A percentile compares a stretch with the other conserved stretches of the same genome.
Conservation (phyloP, 2,888 invertebrate genomes). For the Pyrochroa serraticornis region DNA sequence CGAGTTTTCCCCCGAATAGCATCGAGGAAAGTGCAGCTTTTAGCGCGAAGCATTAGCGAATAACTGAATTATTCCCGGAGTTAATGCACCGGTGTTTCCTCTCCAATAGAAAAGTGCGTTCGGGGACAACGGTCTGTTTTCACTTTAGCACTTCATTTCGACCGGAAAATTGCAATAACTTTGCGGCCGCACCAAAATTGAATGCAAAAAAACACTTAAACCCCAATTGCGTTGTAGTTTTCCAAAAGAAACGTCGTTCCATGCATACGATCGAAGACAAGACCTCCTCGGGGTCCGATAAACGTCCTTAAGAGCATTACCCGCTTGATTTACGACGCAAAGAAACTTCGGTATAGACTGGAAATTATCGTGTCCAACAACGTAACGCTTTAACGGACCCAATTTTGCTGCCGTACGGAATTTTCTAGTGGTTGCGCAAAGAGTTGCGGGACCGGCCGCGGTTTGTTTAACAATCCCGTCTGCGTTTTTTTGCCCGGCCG, state of each 20-base stretch:
- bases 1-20: no score
- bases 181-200: not conserved
- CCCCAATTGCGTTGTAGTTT: no score
- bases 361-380: not conserved
- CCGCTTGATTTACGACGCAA: not conserved
- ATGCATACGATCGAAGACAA: not conserved
- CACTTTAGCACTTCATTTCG: conserved; percentile 16
- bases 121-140: conserved; percentile 15
- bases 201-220: not conserved
- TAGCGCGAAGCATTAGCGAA: not conserved
- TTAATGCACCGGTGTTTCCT: conserved; percentile 17
- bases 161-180: conserved; percentile 19
- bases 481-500: no score
- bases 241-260: conserved; percentile 2
- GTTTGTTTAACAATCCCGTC: no score
- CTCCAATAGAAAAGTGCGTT: conserved; percentile 15
- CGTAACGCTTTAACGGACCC: not conserved
- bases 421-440: not conserved
- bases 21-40: no score
- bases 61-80: conserved; percentile 9
- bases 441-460: not conserved
- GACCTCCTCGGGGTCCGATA: not conserved
- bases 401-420: not conserved
- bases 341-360: not conserved
- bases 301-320: not conserved